These are phyloP conservation scores for Todus mexicanus DNA, from an alignment of 2,797 vertebrate species.

Conservation along the genomic window DNA sequence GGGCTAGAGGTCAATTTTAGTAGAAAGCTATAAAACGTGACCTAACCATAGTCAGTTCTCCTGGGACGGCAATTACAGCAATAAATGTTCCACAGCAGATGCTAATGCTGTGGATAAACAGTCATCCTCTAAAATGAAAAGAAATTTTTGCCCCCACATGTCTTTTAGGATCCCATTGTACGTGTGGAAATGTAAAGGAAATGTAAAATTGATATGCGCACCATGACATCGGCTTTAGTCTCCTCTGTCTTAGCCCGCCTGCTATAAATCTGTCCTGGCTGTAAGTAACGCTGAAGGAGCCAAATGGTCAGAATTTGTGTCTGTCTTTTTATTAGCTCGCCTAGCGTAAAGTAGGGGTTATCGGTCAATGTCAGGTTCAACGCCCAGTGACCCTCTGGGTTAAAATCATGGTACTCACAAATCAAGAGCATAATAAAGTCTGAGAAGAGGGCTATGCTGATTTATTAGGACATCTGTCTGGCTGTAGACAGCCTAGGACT, in stretches of 20 bases:
- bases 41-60: conserved; percentile 44
- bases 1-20: conserved; percentile 37
- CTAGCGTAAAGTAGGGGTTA: background rate
- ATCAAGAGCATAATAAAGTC: conserved; percentile 62
- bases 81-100: conserved; percentile 66
- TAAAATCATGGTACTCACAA: conserved; percentile 58
- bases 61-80: conserved; percentile 55
- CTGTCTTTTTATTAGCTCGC: conserved; percentile 49
- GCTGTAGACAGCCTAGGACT: conserved; percentile 32
- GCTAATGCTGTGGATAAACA: conserved; percentile 51
- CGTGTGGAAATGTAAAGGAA: conserved; percentile 33
- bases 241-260: background rate
- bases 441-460: conserved; percentile 55
- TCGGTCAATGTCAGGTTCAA: conserved; percentile 68
- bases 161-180: conserved; percentile 28
- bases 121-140: conserved; percentile 26
- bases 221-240: conserved; percentile 37
- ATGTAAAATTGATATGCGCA: conserved; percentile 50
- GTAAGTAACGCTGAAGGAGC: conserved; percentile 48
- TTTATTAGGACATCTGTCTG: conserved; percentile 69
- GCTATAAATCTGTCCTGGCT: conserved; percentile 51
- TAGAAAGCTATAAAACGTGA: conserved; percentile 48
- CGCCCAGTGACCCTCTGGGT: conserved; percentile 16
- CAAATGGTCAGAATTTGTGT: conserved; percentile 49
- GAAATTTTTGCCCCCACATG: conserved; percentile 11